These are phyloP conservation scores for Lepus timidus DNA, from an alignment of 2,113 vertebrate species.

Conservation along the genomic window DNA sequence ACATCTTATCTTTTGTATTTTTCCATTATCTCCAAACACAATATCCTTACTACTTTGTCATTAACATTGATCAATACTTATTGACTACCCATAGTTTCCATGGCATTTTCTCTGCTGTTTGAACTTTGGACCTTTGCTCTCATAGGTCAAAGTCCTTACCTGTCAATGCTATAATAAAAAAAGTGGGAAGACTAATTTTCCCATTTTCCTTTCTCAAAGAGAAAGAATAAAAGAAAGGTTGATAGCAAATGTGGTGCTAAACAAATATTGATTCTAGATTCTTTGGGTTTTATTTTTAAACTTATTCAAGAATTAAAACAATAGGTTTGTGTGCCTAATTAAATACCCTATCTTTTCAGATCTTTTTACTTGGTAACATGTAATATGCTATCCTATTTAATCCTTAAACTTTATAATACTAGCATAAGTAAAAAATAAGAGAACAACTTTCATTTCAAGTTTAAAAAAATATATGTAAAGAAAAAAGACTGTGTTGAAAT, in stretches of 20 bases:
- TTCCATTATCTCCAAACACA: constrained; percentile 79
- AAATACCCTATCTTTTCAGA: constrained; percentile 55
- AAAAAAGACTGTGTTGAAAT: constrained; percentile 18
- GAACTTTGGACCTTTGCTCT: constrained; percentile 82
- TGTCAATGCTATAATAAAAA: constrained; percentile 68
- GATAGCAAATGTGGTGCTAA: constrained; percentile 47
- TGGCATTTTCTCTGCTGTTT: constrained; percentile 69
- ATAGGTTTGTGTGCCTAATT: constrained; percentile 26
- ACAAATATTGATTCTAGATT: constrained; percentile 53
- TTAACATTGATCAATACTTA: constrained; percentile 76
- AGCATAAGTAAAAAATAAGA: constrained; percentile 23
- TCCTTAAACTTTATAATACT: constrained; percentile 41
- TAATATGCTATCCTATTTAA: constrained; percentile 35
- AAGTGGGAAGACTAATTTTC: neutral
- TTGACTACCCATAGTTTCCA: constrained; percentile 76
- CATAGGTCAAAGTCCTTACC: constrained; percentile 73
- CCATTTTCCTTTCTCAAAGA: constrained; percentile 29
- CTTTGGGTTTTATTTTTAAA: constrained; percentile 68
- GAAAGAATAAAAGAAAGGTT: constrained; percentile 61
- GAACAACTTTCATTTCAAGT: neutral
- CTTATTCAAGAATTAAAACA: constrained; percentile 59
- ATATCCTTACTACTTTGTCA: constrained; percentile 79
- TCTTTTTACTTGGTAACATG: constrained; percentile 17
- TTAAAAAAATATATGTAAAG: too few relatives aligned
- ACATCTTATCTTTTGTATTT: constrained; percentile 77